phyloP scores from a whole-genome alignment of 2,113 vertebrate genomes.

The Elgaria multicarinata region DNA sequence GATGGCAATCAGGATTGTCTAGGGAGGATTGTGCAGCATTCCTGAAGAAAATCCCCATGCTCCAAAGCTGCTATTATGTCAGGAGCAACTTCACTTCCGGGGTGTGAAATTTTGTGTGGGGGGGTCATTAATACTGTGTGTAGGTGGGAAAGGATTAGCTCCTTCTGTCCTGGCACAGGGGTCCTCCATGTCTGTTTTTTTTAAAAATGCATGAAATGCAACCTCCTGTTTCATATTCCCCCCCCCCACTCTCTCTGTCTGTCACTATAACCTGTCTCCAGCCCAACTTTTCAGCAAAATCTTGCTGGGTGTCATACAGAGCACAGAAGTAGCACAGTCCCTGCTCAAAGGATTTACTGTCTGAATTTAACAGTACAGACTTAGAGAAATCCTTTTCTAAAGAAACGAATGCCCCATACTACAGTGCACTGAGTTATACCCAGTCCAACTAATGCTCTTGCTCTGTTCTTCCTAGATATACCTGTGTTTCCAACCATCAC shows the following conservation, averaged over 20 bases:
- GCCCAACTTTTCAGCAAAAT: not conserved
- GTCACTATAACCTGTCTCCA: not conserved
- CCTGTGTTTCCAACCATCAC: constrained; percentile 99
- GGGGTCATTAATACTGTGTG: too few relatives aligned
- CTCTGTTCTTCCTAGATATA: constrained; percentile 82
- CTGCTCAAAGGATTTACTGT: not conserved
- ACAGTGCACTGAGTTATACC: not conserved
- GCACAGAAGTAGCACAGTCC: not conserved
- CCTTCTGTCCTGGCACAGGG: too few relatives aligned
- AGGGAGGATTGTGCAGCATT: too few relatives aligned
- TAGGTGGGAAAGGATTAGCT: too few relatives aligned
- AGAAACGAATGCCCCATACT: not conserved
- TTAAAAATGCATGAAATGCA: too few relatives aligned
- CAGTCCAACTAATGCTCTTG: rapidly evolving
- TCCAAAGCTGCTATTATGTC: too few relatives aligned
- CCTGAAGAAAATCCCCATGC: too few relatives aligned
- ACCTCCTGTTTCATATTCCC: too few relatives aligned
- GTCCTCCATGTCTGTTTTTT: too few relatives aligned
- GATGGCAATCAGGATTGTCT: too few relatives aligned
- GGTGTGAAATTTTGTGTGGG: too few relatives aligned
- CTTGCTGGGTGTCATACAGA: not conserved
- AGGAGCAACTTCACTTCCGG: too few relatives aligned
- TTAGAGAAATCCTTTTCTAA: not conserved
- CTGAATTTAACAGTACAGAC: not conserved
- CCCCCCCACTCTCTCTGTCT: not conserved